Evolutionary conservation across 2,113 vertebrate genomes (phyloP).

Genomic region (Seriola dumerili): DNA sequence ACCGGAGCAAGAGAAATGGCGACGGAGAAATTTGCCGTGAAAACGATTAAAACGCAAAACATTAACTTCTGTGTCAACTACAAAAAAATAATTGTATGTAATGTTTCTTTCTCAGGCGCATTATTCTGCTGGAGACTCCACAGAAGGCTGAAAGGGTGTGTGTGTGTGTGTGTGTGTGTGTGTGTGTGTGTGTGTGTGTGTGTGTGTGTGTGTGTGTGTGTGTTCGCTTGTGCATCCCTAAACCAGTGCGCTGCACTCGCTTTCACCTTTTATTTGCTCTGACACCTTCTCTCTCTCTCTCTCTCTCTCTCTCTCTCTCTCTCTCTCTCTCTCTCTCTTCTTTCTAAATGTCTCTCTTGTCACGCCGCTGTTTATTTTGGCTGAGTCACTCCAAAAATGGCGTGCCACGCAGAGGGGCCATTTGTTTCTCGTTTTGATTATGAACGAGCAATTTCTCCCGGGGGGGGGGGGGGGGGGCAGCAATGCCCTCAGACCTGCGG

Average conservation of each 20-base stretch:
- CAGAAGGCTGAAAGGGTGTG: conserved; percentile 7
- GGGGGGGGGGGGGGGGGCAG: conserved; percentile 12
- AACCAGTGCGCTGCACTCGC: conserved; percentile 9
- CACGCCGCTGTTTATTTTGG: conserved; percentile 47
- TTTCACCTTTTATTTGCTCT: conserved; percentile 33
- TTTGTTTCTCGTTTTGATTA: conserved; percentile 70
- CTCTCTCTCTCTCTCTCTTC: background rate
- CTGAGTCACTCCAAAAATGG: conserved; percentile 46
- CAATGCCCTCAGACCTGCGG: conserved; percentile 14
- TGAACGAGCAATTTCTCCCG: conserved; percentile 61
- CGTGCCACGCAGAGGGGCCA: conserved; percentile 37
- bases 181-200: no score
- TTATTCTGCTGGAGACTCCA: conserved; percentile 10
- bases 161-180: conserved; percentile 21
- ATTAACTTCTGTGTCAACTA: background rate
- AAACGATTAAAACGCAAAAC: no score
- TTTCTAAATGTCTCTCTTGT: conserved; percentile 25
- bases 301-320: background rate
- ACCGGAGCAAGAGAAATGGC: no score
- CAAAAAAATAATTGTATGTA: background rate
- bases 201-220: background rate
- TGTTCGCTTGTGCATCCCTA: conserved; percentile 32
- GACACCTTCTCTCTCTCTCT: background rate
- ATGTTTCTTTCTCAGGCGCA: conserved; percentile 18
- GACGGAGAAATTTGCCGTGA: no score